A percentile compares a stretch with the other conserved stretches of the same genome.
phyloP scores from a whole-genome alignment of 2,113 vertebrate genomes.

The Bos indicus region DNA sequence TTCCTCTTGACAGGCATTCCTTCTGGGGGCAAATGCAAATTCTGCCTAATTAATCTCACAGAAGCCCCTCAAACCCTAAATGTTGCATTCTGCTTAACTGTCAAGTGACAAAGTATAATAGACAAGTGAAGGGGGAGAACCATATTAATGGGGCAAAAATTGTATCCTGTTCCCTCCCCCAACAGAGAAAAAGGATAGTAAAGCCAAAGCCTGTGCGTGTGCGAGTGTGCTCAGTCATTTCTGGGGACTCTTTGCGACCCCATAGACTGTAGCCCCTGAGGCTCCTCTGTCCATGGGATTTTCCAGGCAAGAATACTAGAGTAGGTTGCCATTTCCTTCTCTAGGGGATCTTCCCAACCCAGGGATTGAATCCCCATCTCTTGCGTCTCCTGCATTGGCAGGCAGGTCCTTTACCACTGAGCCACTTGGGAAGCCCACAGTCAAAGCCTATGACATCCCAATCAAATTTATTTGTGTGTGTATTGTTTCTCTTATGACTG shows the following conservation, averaged over 20 bases:
- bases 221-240: neutral
- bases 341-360: neutral
- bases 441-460: conserved; percentile 28
- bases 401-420: neutral
- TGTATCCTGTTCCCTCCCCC: neutral
- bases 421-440: neutral
- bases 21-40: conserved; percentile 35
- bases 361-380: neutral
- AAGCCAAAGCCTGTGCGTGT: neutral
- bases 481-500: conserved; percentile 31
- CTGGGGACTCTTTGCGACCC: neutral
- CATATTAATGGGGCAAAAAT: neutral
- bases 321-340: neutral
- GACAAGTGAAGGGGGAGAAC: conserved; percentile 3
- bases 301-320: neutral
- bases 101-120: conserved; percentile 16
- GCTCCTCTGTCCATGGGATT: neutral
- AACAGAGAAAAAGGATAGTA: neutral
- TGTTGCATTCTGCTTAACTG: neutral
- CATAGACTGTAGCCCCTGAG: neutral
- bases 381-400: neutral
- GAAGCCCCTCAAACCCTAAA: conserved; percentile 5
- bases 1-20: conserved; percentile 31
- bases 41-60: conserved; percentile 11
- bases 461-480: neutral